Base-by-base conservation (phyloP, 1,140 invertebrate genomes). In the Drosophila repletoides region DNA sequence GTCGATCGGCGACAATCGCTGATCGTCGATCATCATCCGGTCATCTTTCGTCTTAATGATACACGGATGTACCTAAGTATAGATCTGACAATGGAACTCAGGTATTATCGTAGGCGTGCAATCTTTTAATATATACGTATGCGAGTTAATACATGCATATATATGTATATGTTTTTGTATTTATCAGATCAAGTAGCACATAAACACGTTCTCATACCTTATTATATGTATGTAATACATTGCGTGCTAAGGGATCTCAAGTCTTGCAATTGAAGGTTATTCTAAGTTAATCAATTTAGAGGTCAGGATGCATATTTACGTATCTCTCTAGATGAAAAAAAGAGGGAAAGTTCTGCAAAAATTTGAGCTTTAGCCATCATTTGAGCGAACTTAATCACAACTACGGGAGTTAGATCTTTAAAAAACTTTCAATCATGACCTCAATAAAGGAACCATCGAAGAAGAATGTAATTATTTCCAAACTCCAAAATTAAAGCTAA, bases 151-250 rank as follows among this genome's bases (percentile, higher is more conserved):
- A 21, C 14, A 10, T 7, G 21, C 6, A 14, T 14, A 22, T 49
- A 10, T 55, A 14, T 34, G 34, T 21, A 14, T 29, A 21, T 51
- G 9, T 24, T 34, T 31, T 24, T 43, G 15, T 24, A 9, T 26
- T 58, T 56, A 77, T 77, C 75, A 60, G 74, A 77, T 77, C 64
- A 55, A 49, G 56, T 77, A 52, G 75, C 55, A 33, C 52, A 66
- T 67, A 33, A 80, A 72, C 76, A 80, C 72, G 76, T 75, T 67
- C 41, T 53, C 34, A 53, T 66, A 43, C 70, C 46, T 61, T 51
- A 45, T 33, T 49, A 40, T 38, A 52, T 45, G 49, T 17, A 26
- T 55, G 24, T 26, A 21, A 51, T 12, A 6, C 19, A 49, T 48
- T 43, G 29, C 48, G 46, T 14, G 12, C 65, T 58, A 58, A 64